A percentile compares a stretch with the other conserved stretches of the same genome.
These are phyloP conservation scores for Aurelia sp. DNA, from an alignment of 30 jellyfish, hydroid and myxozoan species.

Conservation along the genomic window DNA sequence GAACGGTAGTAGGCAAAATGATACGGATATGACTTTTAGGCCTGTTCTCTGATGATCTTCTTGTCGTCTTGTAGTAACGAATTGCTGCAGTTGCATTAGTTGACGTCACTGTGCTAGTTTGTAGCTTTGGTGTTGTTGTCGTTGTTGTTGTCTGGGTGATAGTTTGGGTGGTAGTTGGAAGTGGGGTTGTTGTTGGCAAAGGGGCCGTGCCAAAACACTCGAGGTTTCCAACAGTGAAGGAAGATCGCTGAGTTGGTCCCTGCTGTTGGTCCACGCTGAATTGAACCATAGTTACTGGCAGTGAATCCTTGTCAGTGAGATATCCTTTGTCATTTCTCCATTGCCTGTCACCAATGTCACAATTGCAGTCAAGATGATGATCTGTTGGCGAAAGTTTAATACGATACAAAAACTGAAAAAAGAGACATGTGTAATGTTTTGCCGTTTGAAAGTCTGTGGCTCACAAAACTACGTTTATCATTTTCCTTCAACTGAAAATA, in stretches of 20 bases:
- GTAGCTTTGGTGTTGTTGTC: neutral
- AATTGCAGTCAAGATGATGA: conserved; percentile 89
- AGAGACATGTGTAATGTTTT: too few species aligned
- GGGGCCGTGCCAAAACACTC: conserved; percentile 93
- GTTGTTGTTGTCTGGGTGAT: conserved; percentile 17
- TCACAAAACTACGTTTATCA: too few species aligned
- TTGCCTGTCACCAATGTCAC: conserved; percentile 87
- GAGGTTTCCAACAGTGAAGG: conserved; percentile 87
- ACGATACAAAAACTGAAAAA: neutral
- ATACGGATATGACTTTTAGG: neutral
- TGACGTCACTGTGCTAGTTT: neutral
- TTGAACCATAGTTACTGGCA: conserved; percentile 91
- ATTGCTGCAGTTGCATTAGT: neutral
- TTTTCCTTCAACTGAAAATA: too few species aligned
- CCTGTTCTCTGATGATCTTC: neutral
- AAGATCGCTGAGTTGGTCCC: conserved; percentile 69
- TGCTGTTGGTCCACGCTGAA: conserved; percentile 70
- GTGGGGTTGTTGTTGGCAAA: conserved; percentile 78
- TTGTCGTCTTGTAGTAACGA: neutral
- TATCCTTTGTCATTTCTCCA: conserved; percentile 94
- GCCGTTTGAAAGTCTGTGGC: too few species aligned
- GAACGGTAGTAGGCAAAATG: neutral
- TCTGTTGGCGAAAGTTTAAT: conserved; percentile 41
- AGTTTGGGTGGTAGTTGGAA: conserved; percentile 41
- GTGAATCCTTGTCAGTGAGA: conserved; percentile 75